Evolutionary conservation across 53 echinoderm and acorn worm species (phyloP).

Genomic region (Hippasteria phrygiana): DNA sequence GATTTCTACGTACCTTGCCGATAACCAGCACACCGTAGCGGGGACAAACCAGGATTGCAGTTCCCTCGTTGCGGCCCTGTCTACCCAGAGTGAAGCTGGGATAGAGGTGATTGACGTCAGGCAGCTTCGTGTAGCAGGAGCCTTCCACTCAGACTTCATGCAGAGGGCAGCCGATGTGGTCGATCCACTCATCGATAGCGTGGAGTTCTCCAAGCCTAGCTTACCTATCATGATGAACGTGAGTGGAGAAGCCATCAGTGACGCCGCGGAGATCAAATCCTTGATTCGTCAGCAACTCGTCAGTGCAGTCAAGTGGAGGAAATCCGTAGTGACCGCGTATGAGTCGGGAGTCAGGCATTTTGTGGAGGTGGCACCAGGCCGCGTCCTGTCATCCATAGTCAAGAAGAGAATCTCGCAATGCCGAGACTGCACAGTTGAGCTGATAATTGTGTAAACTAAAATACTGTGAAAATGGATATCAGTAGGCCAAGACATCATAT

Average conservation of each 20-base stretch:
- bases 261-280: slow-evolving; percentile 25
- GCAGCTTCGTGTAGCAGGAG: slow-evolving; percentile 49
- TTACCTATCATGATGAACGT: slow-evolving; percentile 45
- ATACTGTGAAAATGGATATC: too few relatives aligned
- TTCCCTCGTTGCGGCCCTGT: neutral
- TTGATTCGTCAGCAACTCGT: slow-evolving; percentile 29
- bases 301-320: slow-evolving; percentile 26
- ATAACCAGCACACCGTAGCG: slow-evolving; percentile 53
- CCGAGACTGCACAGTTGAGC: neutral
- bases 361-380: slow-evolving; percentile 41
- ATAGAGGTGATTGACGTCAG: slow-evolving; percentile 41
- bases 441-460: slow-evolving; percentile 16
- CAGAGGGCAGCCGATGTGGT: neutral
- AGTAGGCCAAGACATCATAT: too few relatives aligned
- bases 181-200: slow-evolving; percentile 32
- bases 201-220: slow-evolving; percentile 1
- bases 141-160: slow-evolving; percentile 40
- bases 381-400: slow-evolving; percentile 33
- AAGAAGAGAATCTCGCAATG: slow-evolving; percentile 32
- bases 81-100: neutral
- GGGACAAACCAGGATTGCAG: slow-evolving; percentile 2
- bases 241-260: slow-evolving; percentile 12
- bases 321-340: slow-evolving; percentile 5
- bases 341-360: neutral
- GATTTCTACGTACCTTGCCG: slow-evolving; percentile 44